Evolutionary conservation across 1,140 invertebrate species (phyloP).

Genomic region (Palaemon carinicauda): DNA sequence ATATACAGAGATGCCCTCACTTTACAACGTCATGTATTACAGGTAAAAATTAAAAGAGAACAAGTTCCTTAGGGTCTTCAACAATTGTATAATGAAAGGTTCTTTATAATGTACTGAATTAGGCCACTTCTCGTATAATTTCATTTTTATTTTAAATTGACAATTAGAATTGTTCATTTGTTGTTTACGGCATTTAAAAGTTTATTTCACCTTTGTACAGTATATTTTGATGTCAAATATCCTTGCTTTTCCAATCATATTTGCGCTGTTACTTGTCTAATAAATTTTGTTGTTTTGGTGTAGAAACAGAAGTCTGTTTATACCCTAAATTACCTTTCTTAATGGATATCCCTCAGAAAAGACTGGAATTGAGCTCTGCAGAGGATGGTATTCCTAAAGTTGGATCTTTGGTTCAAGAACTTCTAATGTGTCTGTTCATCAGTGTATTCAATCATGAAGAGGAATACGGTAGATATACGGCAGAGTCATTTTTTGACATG

Average conservation of each 20-base stretch:
- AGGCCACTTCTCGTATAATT: too few relatives aligned
- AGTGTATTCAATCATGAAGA: slow-evolving; percentile 95
- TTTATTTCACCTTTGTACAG: neutral
- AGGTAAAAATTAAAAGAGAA: slow-evolving; percentile 64
- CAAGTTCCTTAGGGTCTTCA: neutral
- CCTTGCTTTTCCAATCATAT: neutral
- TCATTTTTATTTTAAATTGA: too few relatives aligned
- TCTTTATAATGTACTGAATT: too few relatives aligned
- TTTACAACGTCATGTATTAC: slow-evolving; percentile 87
- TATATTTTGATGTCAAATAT: neutral
- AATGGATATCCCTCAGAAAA: slow-evolving; percentile 29
- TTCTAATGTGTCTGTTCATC: slow-evolving; percentile 91
- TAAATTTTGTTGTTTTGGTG: neutral
- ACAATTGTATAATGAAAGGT: neutral
- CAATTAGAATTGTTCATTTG: neutral
- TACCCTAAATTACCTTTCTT: neutral
- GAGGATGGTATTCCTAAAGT: slow-evolving; percentile 76
- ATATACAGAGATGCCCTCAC: slow-evolving; percentile 98
- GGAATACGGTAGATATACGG: slow-evolving; percentile 94
- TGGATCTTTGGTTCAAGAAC: slow-evolving; percentile 84
- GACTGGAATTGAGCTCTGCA: slow-evolving; percentile 42
- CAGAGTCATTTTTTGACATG: slow-evolving; percentile 93
- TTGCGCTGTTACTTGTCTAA: neutral
- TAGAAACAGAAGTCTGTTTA: neutral
- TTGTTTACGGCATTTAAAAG: neutral